Conservation (phyloP, 1,140 invertebrate genomes). For the Elymnias hypermnestra region DNA sequence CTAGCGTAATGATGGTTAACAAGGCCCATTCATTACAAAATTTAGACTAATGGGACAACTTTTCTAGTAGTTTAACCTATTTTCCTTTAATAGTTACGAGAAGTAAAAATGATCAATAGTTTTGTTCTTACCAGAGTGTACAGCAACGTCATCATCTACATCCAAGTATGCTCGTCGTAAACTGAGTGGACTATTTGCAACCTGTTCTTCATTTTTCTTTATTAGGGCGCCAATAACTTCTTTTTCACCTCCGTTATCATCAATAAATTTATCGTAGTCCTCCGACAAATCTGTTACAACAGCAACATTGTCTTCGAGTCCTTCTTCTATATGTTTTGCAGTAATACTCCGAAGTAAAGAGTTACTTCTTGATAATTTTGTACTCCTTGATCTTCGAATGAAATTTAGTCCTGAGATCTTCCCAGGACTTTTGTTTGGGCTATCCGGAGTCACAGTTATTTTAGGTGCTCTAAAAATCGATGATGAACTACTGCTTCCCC, state of each 20-base stretch:
- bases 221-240: constrained; percentile 64
- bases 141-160: constrained; percentile 78
- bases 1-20: constrained; percentile 10
- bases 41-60: constrained; percentile 2
- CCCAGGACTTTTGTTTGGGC: constrained; percentile 69
- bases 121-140: constrained; percentile 81
- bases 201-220: constrained; percentile 63
- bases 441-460: constrained; percentile 63
- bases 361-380: constrained; percentile 82
- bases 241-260: constrained; percentile 55
- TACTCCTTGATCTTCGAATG: constrained; percentile 82
- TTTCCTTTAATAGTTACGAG: no score
- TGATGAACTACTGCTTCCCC: constrained; percentile 61
- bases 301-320: constrained; percentile 48
- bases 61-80: no score
- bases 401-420: constrained; percentile 76
- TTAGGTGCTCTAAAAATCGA: constrained; percentile 70
- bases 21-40: constrained; percentile 14
- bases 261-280: constrained; percentile 63
- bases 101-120: no score
- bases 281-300: constrained; percentile 58
- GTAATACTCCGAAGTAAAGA: constrained; percentile 75
- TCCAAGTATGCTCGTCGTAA: constrained; percentile 74
- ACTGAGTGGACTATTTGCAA: constrained; percentile 66
- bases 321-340: constrained; percentile 57